phyloP scores from a whole-genome alignment of 2,113 vertebrate genomes.

The Cyprinus carpio region DNA sequence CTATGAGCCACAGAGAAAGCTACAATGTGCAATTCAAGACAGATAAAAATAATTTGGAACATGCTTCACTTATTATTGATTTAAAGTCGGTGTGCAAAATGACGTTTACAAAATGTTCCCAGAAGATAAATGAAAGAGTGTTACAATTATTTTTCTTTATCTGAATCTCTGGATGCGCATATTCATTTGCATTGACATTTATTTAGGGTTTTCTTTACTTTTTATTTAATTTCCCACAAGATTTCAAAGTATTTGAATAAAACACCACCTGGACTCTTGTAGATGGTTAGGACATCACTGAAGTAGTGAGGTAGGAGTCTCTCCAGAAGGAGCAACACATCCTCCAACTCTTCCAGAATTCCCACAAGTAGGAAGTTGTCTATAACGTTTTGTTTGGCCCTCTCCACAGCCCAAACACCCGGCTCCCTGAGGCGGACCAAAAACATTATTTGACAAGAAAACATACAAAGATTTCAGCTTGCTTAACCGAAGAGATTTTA shows the following conservation, averaged over 20 bases:
- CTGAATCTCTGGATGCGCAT: neutral
- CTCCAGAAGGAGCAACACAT: slow-evolving; percentile 95
- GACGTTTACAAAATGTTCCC: no score
- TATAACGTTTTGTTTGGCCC: slow-evolving; percentile 93
- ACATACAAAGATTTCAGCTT: neutral
- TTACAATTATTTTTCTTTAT: neutral
- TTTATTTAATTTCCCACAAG: neutral
- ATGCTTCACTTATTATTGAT: neutral
- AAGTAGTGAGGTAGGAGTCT: slow-evolving; percentile 99
- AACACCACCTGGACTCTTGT: slow-evolving; percentile 93
- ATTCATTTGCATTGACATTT: neutral
- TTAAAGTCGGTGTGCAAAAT: no score
- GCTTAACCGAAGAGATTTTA: neutral
- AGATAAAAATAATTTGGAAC: neutral
- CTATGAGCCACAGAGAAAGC: neutral
- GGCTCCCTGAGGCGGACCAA: slow-evolving; percentile 82
- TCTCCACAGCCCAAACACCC: slow-evolving; percentile 93
- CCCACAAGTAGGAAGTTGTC: slow-evolving; percentile 98
- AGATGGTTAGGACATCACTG: slow-evolving; percentile 91
- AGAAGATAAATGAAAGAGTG: neutral
- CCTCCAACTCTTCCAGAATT: slow-evolving; percentile 96
- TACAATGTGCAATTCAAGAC: neutral
- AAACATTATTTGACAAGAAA: neutral
- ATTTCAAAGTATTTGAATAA: neutral
- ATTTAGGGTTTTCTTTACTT: neutral